Conservation (phyloP, 2,113 vertebrate species). For the Python bivittatus region DNA sequence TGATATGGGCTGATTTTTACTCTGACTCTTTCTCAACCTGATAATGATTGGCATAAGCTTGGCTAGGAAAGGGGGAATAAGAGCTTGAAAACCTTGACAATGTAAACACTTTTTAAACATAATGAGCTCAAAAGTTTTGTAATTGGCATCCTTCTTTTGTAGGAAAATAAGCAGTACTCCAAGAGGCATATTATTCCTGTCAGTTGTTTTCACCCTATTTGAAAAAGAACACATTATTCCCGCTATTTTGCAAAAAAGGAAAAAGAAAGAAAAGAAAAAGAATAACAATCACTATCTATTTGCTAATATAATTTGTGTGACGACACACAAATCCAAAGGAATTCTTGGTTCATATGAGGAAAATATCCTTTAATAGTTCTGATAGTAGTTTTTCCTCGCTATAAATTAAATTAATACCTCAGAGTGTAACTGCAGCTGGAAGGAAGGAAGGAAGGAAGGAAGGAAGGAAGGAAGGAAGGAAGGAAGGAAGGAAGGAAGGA, state of each 20-base stretch:
- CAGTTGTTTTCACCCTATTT: slow-evolving; percentile 8
- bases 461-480: not conserved
- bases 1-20: not conserved
- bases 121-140: slow-evolving; percentile 13
- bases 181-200: not conserved
- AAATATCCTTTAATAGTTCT: slow-evolving; percentile 36
- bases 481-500: too few relatives aligned
- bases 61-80: not conserved
- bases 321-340: slow-evolving; percentile 31
- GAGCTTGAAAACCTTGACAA: not conserved
- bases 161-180: not conserved
- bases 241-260: not conserved
- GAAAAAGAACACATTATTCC: slow-evolving; percentile 20
- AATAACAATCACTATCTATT: not conserved
- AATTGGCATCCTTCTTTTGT: not conserved
- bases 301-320: slow-evolving; percentile 48
- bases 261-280: slow-evolving; percentile 9
- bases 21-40: not conserved
- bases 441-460: not conserved
- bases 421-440: slow-evolving; percentile 52
- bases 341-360: slow-evolving; percentile 8
- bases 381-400: slow-evolving; percentile 23
- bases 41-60: not conserved
- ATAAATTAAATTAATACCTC: not conserved
- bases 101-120: not conserved